phyloP scores from a whole-genome alignment of 1,140 invertebrate genomes.

The Drosophila leontia region DNA sequence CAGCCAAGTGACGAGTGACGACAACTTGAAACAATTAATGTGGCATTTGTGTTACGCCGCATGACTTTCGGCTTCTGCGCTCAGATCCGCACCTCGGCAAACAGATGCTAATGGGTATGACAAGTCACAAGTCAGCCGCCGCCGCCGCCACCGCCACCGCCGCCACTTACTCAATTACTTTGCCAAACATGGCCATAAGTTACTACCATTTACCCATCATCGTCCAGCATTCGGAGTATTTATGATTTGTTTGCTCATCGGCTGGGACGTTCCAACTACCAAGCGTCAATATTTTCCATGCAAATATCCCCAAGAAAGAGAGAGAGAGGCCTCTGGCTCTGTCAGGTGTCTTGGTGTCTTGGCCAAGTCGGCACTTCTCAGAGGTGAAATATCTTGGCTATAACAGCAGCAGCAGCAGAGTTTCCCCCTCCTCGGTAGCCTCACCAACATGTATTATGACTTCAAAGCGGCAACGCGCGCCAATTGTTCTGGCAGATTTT shows the following conservation, averaged over 20 bases:
- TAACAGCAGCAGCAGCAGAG: not conserved
- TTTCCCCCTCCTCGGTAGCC: conserved; percentile 3
- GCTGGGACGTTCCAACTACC: conserved; percentile 67
- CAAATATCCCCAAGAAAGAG: conserved; percentile 49
- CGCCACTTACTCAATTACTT: conserved; percentile 81
- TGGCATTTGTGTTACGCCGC: conserved; percentile 80
- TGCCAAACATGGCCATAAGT: conserved; percentile 69
- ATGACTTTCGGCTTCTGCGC: conserved; percentile 79
- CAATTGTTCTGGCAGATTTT: conserved; percentile 79
- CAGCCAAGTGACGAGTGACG: conserved; percentile 35
- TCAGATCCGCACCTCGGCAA: conserved; percentile 71
- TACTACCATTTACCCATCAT: conserved; percentile 25
- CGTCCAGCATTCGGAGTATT: conserved; percentile 64
- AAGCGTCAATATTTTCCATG: conserved; percentile 75
- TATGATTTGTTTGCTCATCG: conserved; percentile 79
- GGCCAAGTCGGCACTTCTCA: conserved; percentile 60
- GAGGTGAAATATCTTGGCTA: conserved; percentile 7
- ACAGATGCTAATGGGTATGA: conserved; percentile 83
- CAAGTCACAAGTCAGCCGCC: conserved; percentile 58
- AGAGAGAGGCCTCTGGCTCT: conserved; percentile 54
- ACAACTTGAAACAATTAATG: conserved; percentile 84
- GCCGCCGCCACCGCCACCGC: conserved; percentile 34
- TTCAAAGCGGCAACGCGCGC: conserved; percentile 78
- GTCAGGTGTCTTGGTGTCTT: conserved; percentile 72
- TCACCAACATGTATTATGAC: conserved; percentile 75